Evolutionary conservation across 2,888 invertebrate genomes (phyloP).

Genomic region (Clepsis dumicolana): DNA sequence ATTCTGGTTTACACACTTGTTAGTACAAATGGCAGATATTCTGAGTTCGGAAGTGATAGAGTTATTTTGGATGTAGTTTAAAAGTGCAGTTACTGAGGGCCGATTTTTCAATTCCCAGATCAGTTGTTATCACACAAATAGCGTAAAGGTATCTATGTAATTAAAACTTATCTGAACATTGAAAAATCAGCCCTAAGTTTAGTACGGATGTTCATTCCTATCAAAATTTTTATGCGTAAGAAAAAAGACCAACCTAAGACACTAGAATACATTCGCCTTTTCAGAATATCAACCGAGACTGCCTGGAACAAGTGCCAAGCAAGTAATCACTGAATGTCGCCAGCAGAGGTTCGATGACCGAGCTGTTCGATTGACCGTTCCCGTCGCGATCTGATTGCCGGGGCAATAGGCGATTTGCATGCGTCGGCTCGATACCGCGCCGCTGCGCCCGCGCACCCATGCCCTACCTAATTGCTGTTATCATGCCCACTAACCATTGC

Average conservation of each 20-base stretch:
- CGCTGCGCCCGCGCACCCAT: constrained; percentile 73
- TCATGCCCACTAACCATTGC: constrained; percentile 59
- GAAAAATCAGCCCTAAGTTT: too few relatives aligned
- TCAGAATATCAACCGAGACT: not conserved
- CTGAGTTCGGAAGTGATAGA: too few relatives aligned
- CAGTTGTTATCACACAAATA: too few relatives aligned
- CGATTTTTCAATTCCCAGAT: too few relatives aligned
- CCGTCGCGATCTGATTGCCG: constrained; percentile 83
- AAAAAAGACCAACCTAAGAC: not conserved
- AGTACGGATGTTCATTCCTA: too few relatives aligned
- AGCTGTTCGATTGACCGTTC: constrained; percentile 75
- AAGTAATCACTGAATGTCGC: constrained; percentile 56
- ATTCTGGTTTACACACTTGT: not conserved
- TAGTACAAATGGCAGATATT: not conserved
- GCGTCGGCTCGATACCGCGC: constrained; percentile 60
- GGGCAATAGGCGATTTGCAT: constrained; percentile 82
- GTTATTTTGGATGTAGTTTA: too few relatives aligned
- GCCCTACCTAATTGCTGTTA: constrained; percentile 67
- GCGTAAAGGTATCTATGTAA: too few relatives aligned
- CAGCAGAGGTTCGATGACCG: constrained; percentile 72
- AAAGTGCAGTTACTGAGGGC: not conserved
- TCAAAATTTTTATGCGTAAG: too few relatives aligned
- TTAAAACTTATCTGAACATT: too few relatives aligned
- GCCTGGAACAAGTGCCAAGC: constrained; percentile 43
- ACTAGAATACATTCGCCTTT: not conserved